Conservation (phyloP, 2,888 invertebrate species). For the Ormyrus rosae region DNA sequence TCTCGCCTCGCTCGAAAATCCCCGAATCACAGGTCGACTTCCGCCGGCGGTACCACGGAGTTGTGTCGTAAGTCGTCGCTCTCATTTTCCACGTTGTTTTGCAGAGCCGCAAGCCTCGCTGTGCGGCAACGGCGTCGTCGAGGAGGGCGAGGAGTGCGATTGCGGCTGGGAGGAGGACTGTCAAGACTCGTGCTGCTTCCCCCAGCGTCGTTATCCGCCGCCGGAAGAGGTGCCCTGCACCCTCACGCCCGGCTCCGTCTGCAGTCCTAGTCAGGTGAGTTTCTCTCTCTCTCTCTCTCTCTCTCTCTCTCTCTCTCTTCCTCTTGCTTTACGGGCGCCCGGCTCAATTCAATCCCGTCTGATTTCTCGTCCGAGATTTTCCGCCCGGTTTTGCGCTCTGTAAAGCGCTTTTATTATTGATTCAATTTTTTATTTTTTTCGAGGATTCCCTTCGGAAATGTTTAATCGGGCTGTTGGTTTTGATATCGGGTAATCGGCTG, state of each 20-base stretch:
- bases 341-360: no score
- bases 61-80: no score
- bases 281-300: no score
- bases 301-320: no score
- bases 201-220: constrained; percentile 89
- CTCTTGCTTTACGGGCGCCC: no score
- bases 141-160: constrained; percentile 98
- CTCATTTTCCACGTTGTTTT: constrained; percentile 58
- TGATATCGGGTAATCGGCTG: no score
- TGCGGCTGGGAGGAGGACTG: constrained; percentile 99
- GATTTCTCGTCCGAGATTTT: no score
- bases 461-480: no score
- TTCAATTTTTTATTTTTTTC: no score
- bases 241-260: constrained; percentile 86
- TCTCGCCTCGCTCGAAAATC: neutral
- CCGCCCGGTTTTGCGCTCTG: no score
- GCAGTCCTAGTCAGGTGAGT: constrained; percentile 88
- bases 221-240: constrained; percentile 90
- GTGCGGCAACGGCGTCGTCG: constrained; percentile 98
- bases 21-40: neutral
- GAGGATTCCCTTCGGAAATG: no score
- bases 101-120: constrained; percentile 94
- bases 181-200: constrained; percentile 94
- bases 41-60: neutral
- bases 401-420: no score